phyloP scores from a whole-genome alignment of 2,113 vertebrate genomes.

The Thinocorus orbignyianus region DNA sequence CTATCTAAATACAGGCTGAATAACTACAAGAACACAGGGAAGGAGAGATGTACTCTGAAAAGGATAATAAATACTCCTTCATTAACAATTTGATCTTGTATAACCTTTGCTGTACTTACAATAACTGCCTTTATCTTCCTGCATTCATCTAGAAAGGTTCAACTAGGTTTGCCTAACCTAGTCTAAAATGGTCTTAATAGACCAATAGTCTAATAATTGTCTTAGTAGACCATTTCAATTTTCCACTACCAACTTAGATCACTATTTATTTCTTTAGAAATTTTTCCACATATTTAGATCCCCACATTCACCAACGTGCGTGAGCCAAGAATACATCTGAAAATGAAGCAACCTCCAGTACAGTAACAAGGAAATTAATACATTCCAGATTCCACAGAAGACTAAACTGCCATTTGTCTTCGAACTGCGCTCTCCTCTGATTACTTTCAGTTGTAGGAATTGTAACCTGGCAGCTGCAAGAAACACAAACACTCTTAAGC shows the following conservation, averaged over 20 bases:
- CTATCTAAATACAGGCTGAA: not conserved
- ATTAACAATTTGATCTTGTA: not conserved
- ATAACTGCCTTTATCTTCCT: not conserved
- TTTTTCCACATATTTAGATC: not conserved
- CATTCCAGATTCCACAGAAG: fast-evolving
- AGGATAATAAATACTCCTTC: not conserved
- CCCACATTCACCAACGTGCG: fast-evolving
- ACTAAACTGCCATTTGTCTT: no score
- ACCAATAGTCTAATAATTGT: no score
- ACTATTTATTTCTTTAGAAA: not conserved
- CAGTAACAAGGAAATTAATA: fast-evolving
- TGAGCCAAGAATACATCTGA: not conserved
- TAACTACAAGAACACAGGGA: not conserved
- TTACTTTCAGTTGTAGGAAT: not conserved
- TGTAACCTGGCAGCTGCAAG: fast-evolving
- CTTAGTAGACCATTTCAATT: not conserved
- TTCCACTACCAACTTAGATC: not conserved
- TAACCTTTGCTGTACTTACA: not conserved
- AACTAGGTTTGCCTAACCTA: not conserved
- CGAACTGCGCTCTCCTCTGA: fast-evolving
- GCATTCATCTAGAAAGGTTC: not conserved
- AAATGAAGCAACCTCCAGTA: not conserved
- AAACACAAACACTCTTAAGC: fast-evolving
- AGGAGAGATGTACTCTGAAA: not conserved
- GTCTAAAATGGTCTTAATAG: no score